phyloP scores from a whole-genome alignment of 1,140 invertebrate species.

The Adoxophyes honmai region DNA sequence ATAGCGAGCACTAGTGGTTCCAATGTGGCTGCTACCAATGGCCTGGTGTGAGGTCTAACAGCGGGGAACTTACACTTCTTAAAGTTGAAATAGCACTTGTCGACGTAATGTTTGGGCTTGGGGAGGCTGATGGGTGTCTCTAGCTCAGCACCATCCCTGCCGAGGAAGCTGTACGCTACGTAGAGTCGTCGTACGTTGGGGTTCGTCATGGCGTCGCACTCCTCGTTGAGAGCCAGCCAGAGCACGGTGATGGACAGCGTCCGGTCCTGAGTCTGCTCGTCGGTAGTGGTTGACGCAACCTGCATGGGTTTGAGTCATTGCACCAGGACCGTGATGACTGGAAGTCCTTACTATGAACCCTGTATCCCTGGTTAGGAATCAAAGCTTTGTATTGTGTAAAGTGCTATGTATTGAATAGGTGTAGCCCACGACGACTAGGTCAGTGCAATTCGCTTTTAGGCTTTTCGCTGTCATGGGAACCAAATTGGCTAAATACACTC shows the following conservation, averaged over 20 bases:
- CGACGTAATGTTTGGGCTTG: constrained; percentile 38
- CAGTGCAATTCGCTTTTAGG: too few species aligned
- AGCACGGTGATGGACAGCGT: constrained; percentile 33
- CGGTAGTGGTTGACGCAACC: neutral
- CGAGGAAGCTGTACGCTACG: constrained; percentile 40
- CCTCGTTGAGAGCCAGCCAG: constrained; percentile 48
- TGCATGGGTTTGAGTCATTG: neutral
- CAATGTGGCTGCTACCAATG: too few species aligned
- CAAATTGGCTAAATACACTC: too few species aligned
- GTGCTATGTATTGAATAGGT: too few species aligned
- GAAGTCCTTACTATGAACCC: too few species aligned
- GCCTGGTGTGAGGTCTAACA: too few species aligned
- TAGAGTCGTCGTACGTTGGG: constrained; percentile 33
- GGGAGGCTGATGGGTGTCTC: constrained; percentile 43
- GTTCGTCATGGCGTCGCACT: constrained; percentile 37
- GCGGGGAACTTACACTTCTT: constrained; percentile 34
- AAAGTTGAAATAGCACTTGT: constrained; percentile 46
- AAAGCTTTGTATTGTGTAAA: too few species aligned
- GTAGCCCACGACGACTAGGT: too few species aligned
- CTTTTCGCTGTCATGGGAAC: too few species aligned
- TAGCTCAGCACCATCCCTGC: constrained; percentile 35
- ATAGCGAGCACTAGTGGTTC: too few species aligned
- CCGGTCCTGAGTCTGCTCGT: constrained; percentile 15
- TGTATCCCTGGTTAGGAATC: too few species aligned
- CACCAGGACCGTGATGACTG: too few species aligned